Evolutionary conservation across 2,888 invertebrate genomes (phyloP), one percentile per base, ranked within the genome.

Genomic region (Latrodectus hesperus): DNA sequence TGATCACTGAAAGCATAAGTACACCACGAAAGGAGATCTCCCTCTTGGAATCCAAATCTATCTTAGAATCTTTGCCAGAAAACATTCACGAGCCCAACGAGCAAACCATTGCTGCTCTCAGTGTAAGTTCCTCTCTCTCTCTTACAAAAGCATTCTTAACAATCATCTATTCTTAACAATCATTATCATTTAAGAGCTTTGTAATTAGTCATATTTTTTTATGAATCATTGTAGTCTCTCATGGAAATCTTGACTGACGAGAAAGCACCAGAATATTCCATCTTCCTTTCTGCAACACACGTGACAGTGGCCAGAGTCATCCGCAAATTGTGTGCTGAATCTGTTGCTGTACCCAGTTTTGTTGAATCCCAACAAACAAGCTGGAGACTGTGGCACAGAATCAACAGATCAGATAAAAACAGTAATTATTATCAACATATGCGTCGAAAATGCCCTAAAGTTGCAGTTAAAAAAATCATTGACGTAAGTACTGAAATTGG

Each of bases 101-200:
- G 14, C 90, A 91, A 55, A 92, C 92, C 26, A 91, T 92, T 72
- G 89, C 90, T 17, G 89, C 55, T 90, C 60, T 91, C 91, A 65
- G 87, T 92, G 53, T 90, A 92, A 79, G 88, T 91, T 73, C n/a
- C 2, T 22, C n/a, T n/a, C n/a, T n/a, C n/a, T n/a, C n/a, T n/a
- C 1, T 38, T 38, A 38, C 38, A 38, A 3, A 38, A 38, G 6
- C 38, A 38, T 38, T 38, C 38, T 38, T 38, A 38, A 38, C 38
- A 6, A 38, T 38, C 38, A 38, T 38, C n/a, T n/a, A 38, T 38
- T 38, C 38, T 38, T 38, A 38, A 38, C 38, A 6, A 38, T 38
- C 38, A 38, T 38, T 1, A 6, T 60, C 60, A 60, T 16, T 16
- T 60, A 60, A 14, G 12, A 60, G 60, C 60, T 16, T 60, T 12